phyloP scores from a whole-genome alignment of 2,888 invertebrate species.

The Amphipoea oculea region DNA sequence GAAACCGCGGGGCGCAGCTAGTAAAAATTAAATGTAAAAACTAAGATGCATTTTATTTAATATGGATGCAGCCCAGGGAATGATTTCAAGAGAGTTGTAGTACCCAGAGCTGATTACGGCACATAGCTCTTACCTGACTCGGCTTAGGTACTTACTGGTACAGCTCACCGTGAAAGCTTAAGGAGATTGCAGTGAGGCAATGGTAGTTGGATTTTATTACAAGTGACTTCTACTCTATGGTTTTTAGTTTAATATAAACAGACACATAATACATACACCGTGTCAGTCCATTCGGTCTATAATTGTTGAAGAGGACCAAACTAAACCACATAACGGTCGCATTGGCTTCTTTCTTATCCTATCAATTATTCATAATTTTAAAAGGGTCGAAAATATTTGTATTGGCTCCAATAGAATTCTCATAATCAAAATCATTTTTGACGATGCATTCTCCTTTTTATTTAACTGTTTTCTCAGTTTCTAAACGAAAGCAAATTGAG shows the following conservation, averaged over 20 bases:
- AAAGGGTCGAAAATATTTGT: neutral
- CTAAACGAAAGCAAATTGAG: neutral
- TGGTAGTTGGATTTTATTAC: neutral
- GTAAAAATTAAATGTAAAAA: neutral
- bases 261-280: too few relatives aligned
- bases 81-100: neutral
- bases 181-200: neutral
- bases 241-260: neutral
- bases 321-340: neutral
- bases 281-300: neutral
- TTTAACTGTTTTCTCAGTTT: neutral
- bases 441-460: neutral
- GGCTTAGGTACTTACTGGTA: slow-evolving; percentile 1
- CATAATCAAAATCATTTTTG: neutral
- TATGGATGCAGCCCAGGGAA: neutral
- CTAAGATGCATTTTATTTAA: neutral
- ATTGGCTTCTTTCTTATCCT: neutral
- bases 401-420: too few relatives aligned
- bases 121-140: neutral
- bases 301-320: neutral
- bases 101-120: neutral
- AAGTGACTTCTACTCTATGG: neutral
- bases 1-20: too few relatives aligned
- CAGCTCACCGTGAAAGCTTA: neutral
- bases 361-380: neutral